Evolutionary conservation across 1,140 invertebrate genomes (phyloP).

Genomic region (fruit fly (Drosophila melanogaster)): Release_6_plus_ISO1_MT NT_037436.4:3139001-3139500

Average conservation of each 20-base stretch:
- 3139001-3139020: not conserved
- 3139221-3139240: constrained; percentile 35
- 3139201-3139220: constrained; percentile 39
- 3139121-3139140: constrained; percentile 4
- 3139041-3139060: not conserved
- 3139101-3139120: not conserved
- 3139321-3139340: no score
- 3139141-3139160: constrained; percentile 22
- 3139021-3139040: not conserved
- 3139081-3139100: constrained; percentile 9
- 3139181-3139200: constrained; percentile 58
- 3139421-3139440: constrained; percentile 16
- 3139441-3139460: constrained; percentile 12
- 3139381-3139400: constrained; percentile 27
- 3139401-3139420: constrained; percentile 38
- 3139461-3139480: constrained; percentile 19
- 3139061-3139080: constrained; percentile 14
- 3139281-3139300: constrained; percentile 64
- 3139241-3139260: constrained; percentile 9
- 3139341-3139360: constrained; percentile 4
- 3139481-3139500: not conserved
- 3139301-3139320: constrained; percentile 3
- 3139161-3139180: constrained; percentile 46
- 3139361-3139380: constrained; percentile 10
- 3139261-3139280: constrained; percentile 62